Percentiles rank a stretch among this genome's conserved stretches.
Conservation (phyloP, 2,113 vertebrate genomes). For the Coreoperca whiteheadi region DNA sequence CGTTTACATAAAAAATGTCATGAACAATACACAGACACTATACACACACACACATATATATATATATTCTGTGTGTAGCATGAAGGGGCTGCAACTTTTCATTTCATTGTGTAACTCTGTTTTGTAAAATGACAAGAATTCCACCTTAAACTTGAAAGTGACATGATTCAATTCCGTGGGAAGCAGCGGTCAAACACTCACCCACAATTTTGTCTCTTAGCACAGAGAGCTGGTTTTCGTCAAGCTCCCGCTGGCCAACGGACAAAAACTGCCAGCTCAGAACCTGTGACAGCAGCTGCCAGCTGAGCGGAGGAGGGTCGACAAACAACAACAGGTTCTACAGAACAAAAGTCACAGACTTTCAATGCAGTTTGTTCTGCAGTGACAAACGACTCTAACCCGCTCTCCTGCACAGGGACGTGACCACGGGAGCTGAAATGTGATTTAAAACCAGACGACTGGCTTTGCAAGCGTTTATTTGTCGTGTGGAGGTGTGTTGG, state of each 20-base stretch:
- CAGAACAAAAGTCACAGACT: not conserved
- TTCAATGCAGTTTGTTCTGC: not conserved
- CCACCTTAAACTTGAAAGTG: too few relatives aligned
- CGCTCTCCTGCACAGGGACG: not conserved
- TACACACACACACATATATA: too few relatives aligned
- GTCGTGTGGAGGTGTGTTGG: not conserved
- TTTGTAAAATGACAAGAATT: too few relatives aligned
- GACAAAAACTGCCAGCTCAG: constrained; percentile 96
- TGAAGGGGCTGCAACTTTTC: too few relatives aligned
- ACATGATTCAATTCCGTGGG: not conserved
- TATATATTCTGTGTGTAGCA: too few relatives aligned
- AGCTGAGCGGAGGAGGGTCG: constrained; percentile 87
- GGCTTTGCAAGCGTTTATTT: not conserved
- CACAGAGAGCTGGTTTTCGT: constrained; percentile 87
- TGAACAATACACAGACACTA: too few relatives aligned
- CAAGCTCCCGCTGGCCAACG: constrained; percentile 89
- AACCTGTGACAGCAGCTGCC: constrained; percentile 90
- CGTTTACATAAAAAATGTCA: too few relatives aligned
- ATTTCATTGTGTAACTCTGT: too few relatives aligned
- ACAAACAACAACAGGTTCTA: constrained; percentile 92
- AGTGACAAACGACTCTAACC: not conserved
- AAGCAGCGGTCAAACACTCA: constrained; percentile 50
- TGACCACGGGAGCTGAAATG: not conserved
- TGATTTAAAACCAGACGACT: not conserved
- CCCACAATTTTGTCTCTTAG: constrained; percentile 80